Base-by-base conservation (phyloP, 1,140 invertebrate species). In the Leptinotarsa texana region DNA sequence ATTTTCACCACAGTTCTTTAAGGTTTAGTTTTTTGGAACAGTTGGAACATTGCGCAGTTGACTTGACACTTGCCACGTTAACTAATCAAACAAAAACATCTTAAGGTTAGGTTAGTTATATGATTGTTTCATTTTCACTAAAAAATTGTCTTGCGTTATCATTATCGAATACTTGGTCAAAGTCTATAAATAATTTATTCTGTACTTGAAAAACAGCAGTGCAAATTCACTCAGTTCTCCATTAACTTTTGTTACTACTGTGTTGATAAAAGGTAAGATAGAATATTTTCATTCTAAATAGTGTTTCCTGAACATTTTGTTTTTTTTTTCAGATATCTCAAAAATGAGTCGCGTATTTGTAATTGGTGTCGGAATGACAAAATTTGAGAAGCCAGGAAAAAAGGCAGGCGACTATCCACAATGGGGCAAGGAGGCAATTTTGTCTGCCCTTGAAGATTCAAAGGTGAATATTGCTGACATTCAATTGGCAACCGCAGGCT, bases 351-450 rank as follows among this genome's bases (percentile, higher is more conserved):
- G 89, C 85, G 96, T 98, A 33, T 99, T 92, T 86, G 96, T 99
- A 72, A 90, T 99, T 78, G 97, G 97, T 75, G 96, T 98, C 78
- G 97, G 97, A 72, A 98, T 99, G 97, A 99, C 97, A 24, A 98
- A 95, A 88, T 96, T 96, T 87, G 92, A 93, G 79, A 99, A 99
- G 86, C 97, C 98, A 42, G 95, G 94, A 27, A 88, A 87, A 62
- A 88, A 91, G 79, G 89, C 94, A 76, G 80, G 72, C 47, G 98
- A 99, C 86, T 99, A 99, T 84, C 97, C 97, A 1, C 91, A 97
- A 77, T 94, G 99, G 90, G 96, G 93, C 13, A 94, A 95, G 83
- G 97, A 99, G 89, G 94, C 97, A 11, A 95, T 98, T 0, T 90
- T 89, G 17, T 96, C 95, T 79, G 97, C 98, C 17, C 85, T 99